Percentiles rank a stretch among this genome's conserved stretches.
Conservation (phyloP, 2,888 invertebrate genomes). For the Hirtodrosophila alboralis region DNA sequence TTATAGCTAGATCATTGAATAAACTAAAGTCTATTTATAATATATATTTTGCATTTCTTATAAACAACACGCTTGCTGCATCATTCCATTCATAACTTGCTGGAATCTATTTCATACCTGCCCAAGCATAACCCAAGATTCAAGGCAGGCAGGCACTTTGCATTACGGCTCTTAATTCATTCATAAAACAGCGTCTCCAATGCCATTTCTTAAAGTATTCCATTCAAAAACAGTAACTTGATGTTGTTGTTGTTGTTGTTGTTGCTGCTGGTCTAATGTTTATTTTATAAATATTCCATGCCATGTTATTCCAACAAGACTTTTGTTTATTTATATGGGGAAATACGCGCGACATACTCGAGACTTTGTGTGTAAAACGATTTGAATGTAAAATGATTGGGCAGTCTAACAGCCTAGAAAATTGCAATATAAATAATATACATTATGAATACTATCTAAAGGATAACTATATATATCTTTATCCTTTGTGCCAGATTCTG, state of each 20-base stretch:
- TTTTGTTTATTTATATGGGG: constrained; percentile 69
- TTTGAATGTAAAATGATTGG: constrained; percentile 34
- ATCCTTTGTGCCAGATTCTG: constrained; percentile 18
- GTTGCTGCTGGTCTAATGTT: constrained; percentile 66
- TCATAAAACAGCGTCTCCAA: no score
- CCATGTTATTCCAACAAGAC: constrained; percentile 75
- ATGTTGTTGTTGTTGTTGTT: constrained; percentile 22
- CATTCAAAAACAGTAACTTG: constrained; percentile 54
- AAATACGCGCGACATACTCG: constrained; percentile 72
- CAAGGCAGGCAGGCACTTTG: constrained; percentile 35
- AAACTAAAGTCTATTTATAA: no score
- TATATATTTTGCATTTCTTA: no score
- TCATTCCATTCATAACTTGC: constrained; percentile 15
- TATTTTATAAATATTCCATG: constrained; percentile 73
- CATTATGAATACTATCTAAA: constrained; percentile 14
- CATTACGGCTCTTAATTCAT: constrained; percentile 45
- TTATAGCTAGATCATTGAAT: no score
- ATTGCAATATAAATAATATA: constrained; percentile 27
- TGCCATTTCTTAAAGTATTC: constrained; percentile 28
- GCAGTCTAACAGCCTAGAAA: constrained; percentile 7
- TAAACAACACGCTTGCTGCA: background rate
- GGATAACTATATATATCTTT: constrained; percentile 5
- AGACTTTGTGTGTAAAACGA: constrained; percentile 46
- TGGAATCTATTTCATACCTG: constrained; percentile 30
- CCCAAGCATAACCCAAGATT: constrained; percentile 9